Evolutionary conservation across 2,888 invertebrate species (phyloP), one percentile per base, ranked within the genome.

Genomic region (Galeopsomyia nigrocyanea): DNA sequence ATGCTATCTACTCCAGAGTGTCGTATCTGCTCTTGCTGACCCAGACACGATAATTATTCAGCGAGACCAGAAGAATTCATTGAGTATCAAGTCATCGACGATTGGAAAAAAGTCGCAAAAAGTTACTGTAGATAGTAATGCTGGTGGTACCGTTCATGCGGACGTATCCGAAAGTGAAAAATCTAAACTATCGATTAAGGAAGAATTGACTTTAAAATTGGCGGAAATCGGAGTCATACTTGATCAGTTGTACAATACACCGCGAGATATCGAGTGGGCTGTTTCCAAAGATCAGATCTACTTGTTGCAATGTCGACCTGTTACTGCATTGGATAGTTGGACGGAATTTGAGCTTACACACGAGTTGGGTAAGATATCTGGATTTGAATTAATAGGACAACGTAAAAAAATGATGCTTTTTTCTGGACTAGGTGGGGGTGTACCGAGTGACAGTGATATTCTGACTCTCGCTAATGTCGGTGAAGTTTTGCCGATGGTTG

Each of bases 231-330:
- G 90, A 0, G 81, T 91, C 1, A 78, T 87, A 19, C 87, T 95
- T 75, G 94, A 95, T 82, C 85, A 88, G 55, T 82, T 90, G 19
- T 94, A 92, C 87, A 93, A 92, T 0, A 89, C 89, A 2, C 90
- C 92, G 0, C 88, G 94, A 77, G 95, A 95, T 81, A 91, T 96
- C 68, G 95, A 96, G 86, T 96, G 95, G 93, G 94, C 94, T 13
- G 84, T 93, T 89, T 87, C 88, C 17, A 86, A 87, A 16, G 87
- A 88, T n/a, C 86, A 87, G 13, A 86, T 93, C 73, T 92, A 89
- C 82, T 82, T 94, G 14, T 86, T 94, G n/a, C 93, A 95, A 90
- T 92, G 93, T 1, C 89, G 95, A 7, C 93, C 94, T 0, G 91
- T 95, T 65, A 95, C 95, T 0, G 91, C 92, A 0, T 81, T 93